phyloP scores from a whole-genome alignment of 1,140 invertebrate species.

The Bombyx mandarina region DNA sequence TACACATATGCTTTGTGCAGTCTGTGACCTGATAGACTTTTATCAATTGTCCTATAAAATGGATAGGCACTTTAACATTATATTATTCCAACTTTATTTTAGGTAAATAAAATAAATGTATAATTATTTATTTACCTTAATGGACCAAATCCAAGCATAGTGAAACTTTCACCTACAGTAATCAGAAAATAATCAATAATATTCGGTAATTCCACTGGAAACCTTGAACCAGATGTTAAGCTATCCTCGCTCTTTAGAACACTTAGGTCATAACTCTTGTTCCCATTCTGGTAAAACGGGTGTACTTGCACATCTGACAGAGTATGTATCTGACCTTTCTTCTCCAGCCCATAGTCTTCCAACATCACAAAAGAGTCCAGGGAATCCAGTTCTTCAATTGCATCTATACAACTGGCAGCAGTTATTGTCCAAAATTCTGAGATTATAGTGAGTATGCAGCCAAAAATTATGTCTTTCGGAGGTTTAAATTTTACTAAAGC shows the following conservation, averaged over 20 bases:
- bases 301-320: constrained; percentile 39
- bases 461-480: constrained; percentile 29
- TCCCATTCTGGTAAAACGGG: constrained; percentile 36
- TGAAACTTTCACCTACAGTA: constrained; percentile 33
- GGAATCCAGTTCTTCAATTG: constrained; percentile 43
- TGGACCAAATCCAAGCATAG: constrained; percentile 36
- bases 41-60: constrained; percentile 20
- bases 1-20: constrained; percentile 15
- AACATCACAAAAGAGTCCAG: constrained; percentile 45
- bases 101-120: neutral
- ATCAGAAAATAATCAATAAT: constrained; percentile 33
- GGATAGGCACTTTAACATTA: neutral
- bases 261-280: constrained; percentile 34
- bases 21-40: constrained; percentile 4
- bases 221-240: constrained; percentile 7
- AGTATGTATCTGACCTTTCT: constrained; percentile 14
- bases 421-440: constrained; percentile 43
- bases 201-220: constrained; percentile 15
- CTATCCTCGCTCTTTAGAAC: constrained; percentile 28
- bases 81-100: neutral
- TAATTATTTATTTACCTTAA: constrained; percentile 27
- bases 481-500: constrained; percentile 42
- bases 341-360: constrained; percentile 20
- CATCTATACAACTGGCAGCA: constrained; percentile 49
- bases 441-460: constrained; percentile 41